Base-by-base conservation (phyloP, 2,888 invertebrate species). In the Pristionchus japonicus region DNA sequence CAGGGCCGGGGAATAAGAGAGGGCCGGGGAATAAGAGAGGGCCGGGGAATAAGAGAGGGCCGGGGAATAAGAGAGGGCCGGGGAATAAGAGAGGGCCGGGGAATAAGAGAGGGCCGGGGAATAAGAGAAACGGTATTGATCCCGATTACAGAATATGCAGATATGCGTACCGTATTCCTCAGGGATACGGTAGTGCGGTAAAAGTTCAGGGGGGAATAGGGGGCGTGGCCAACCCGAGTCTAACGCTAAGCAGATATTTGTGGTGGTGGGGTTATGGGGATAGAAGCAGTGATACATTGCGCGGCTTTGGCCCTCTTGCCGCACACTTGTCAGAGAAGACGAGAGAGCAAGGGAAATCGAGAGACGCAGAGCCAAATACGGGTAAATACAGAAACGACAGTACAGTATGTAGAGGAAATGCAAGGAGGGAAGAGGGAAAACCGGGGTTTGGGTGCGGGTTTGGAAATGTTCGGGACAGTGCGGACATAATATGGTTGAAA, bases 241-340 rank as follows among this genome's bases (percentile, higher is more conserved):
- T 77, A 77, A 77, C 77, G 20, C 77, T 77, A 77, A 77, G 77
- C 77, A 77, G 77, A 77, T 77, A 77, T 77, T 77, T 34, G 70
- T n/a, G n/a, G 37, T 23, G 77, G 43, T 3, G n/a, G 43, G 27
- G 74, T 0, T 20, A n/a, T 13, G 64, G 11, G 64, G 11, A 1
- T 31, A 27, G 27, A n/a, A 34, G n/a, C n/a, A n/a, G n/a, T n/a
- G 74, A 43, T 43, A 40, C 40, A 67, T 67, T n/a, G 34, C 17
- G 4, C 31, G 37, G 20, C 27, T 37, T n/a, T 77, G 77, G 15
- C 37, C 43, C 17, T 37, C 17, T 15, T 9, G 2, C 27, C 37
- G 15, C 17, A 34, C 37, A 4, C 37, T 17, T 6, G 70, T 17
- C 15, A 70, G 70, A 70, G 70, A 34, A 31, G 34, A 17, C 15